A percentile compares a stretch with the other conserved stretches of the same genome.
phyloP scores from a whole-genome alignment of 2,797 vertebrate species.

The Scleropages formosus region DNA sequence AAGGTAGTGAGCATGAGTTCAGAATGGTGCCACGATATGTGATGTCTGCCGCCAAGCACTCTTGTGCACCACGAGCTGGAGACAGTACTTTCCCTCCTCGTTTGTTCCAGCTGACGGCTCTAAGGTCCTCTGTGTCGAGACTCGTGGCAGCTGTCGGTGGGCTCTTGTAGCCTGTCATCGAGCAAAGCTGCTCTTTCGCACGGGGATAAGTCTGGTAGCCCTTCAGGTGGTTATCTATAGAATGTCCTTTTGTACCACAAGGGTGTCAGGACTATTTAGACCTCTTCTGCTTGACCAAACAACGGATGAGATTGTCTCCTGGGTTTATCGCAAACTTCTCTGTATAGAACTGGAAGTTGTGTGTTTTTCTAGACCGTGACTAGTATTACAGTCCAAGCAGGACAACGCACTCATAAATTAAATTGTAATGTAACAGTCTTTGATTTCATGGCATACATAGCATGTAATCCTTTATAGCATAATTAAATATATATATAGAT shows the following conservation, averaged over 20 bases:
- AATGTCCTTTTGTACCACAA: slow-evolving; percentile 18
- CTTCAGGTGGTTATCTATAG: slow-evolving; percentile 14
- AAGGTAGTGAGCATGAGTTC: not conserved
- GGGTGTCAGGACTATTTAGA: slow-evolving; percentile 18
- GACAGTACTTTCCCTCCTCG: not conserved
- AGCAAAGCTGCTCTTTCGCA: not conserved
- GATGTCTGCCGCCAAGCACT: not conserved
- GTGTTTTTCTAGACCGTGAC: not conserved
- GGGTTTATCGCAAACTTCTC: not conserved
- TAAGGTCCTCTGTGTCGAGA: not conserved
- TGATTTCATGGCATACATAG: no score
- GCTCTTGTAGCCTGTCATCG: slow-evolving; percentile 53
- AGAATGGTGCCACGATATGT: not conserved
- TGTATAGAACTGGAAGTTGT: not conserved
- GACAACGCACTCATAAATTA: no score
- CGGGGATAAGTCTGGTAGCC: not conserved
- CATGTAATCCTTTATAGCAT: no score
- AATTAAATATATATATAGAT: no score
- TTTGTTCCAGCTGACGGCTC: not conserved
- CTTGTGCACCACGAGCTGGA: not conserved
- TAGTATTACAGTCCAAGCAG: no score
- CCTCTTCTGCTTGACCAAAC: not conserved
- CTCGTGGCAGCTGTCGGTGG: slow-evolving; percentile 60
- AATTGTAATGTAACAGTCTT: no score
- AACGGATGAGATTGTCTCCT: not conserved